Base-by-base conservation (phyloP, 2,888 invertebrate genomes). In the Aphrophora alni region DNA sequence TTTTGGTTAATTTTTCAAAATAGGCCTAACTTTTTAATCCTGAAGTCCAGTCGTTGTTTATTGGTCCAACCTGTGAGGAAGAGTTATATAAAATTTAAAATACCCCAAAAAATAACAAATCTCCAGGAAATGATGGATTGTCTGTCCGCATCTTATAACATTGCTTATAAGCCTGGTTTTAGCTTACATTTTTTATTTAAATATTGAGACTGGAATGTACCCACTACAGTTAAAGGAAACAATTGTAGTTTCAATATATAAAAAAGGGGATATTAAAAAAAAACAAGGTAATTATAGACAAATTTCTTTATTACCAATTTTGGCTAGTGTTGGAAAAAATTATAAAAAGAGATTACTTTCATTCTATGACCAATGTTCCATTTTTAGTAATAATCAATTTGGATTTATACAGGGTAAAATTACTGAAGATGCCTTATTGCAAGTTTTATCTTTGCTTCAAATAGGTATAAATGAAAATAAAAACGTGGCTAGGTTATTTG, bases 201-300 rank as follows among this genome's bases (percentile, higher is more conserved):
- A 27, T 73, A 25, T 73, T 26, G 27, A 28, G 14, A 28, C 28
- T 73, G 82, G 82, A 44, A 73, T 69, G 10, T 83, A 81, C 79
- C 82, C 83, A 25, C 33, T 75, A 70, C 75, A 77, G 38, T 69
- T 84, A 25, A 84, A 84, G 77, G 44, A 72, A 14, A 80, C 83
- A 25, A 82, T 77, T 72, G 77, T 83, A 14, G 78, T 82, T 24
- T 82, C 83, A n/a, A 69, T 84, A 44, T 82, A 59, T 69, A 84
- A 84, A 80, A 81, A 81, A 27, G 80, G 82, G 26, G 80, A 81
- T 77, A 70, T 26, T 51, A 72, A 72, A 27, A 72, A 72, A 27
- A 33, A 27, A 28, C 21, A 72, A 59, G 38, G 27, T 33, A 83
- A 83, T 71, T 83, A 83, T 73, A 78, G 82, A 72, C 83, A 82